Base-by-base conservation (phyloP, 2,113 vertebrate genomes). In the Dipodomys spectabilis region DNA sequence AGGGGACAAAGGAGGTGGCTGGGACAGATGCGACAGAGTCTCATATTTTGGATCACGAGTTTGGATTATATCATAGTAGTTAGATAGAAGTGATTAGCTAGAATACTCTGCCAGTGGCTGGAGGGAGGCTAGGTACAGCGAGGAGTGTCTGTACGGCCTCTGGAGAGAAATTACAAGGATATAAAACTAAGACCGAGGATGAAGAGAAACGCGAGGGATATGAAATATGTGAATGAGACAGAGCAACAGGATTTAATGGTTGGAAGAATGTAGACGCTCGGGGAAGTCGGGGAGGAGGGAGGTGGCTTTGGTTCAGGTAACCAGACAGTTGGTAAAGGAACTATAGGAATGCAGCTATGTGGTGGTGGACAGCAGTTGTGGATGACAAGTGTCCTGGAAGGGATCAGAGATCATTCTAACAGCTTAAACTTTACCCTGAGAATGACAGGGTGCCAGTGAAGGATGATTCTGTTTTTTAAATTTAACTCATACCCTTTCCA, bases 181-280 rank as follows among this genome's bases (percentile, higher is more conserved):
- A 7, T 39, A 27, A 95, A 81, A 87, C 18, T 35, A 93, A 82
- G 93, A 80, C n/a, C 44, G 30, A 18, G 28, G 68, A 73, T 75
- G 82, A 35, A 88, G 68, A 83, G 60, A 86, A 74, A 67, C 5
- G 44, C n/a, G 71, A 92, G 30, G 27, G 49, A 25, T 64, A 65
- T 12, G 27, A 57, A 80, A 30, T 64, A 53, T 12, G 22, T 1
- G 32, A 68, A 88, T 30, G 19, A 35, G 30, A 8, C 49, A 62
- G 72, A 87, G 74, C 88, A 39, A 32, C 12, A 60, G 85, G 87
- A 81, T 45, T 77, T 57, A 28, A 64, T 7, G 30, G 16, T 5
- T 67, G 82, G 81, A 49, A 72, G 64, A 44, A n/a, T 20, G 25
- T 30, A 30, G n/a, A 84, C 35, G 32, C 62, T 28, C n/a, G 44